These are phyloP conservation scores for Melanerpes aurifrons DNA, from an alignment of 2,113 vertebrate genomes.

Conservation along the genomic window DNA sequence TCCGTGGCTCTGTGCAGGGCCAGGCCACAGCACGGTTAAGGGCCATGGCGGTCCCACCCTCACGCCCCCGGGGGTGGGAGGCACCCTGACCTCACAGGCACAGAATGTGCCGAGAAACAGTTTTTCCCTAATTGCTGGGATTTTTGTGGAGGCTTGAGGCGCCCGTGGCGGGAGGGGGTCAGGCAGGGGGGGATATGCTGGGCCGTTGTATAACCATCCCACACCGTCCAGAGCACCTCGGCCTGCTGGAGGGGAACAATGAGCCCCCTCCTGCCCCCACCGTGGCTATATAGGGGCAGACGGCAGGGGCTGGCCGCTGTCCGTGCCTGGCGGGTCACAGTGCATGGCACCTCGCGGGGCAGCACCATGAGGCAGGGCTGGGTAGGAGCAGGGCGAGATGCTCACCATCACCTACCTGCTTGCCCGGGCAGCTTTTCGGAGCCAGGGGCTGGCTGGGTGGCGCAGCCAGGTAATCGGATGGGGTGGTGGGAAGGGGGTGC, in stretches of 20 bases:
- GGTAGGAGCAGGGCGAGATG: slow-evolving; percentile 31
- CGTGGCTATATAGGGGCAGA: neutral
- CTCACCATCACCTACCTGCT: slow-evolving; percentile 74
- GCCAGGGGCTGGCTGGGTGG: neutral
- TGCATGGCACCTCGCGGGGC: neutral
- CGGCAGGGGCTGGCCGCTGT: neutral
- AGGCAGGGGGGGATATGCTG: neutral
- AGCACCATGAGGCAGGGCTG: slow-evolving; percentile 26
- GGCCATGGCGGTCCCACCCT: slow-evolving; percentile 19
- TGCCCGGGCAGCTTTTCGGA: slow-evolving; percentile 16
- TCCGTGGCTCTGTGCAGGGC: neutral
- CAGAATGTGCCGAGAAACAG: slow-evolving; percentile 72
- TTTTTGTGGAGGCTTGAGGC: slow-evolving; percentile 63
- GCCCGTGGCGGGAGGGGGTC: neutral
- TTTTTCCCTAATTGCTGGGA: slow-evolving; percentile 51
- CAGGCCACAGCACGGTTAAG: slow-evolving; percentile 28
- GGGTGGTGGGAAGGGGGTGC: neutral
- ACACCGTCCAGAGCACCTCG: slow-evolving; percentile 7
- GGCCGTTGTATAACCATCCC: neutral
- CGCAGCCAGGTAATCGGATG: neutral
- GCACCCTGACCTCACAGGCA: slow-evolving; percentile 67
- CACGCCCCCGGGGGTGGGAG: slow-evolving; percentile 60
- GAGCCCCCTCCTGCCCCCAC: slow-evolving; percentile 6
- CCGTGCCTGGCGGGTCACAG: neutral
- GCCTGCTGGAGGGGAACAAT: neutral